These are phyloP conservation scores for Hydrozoanthus tunicans DNA, from an alignment of 64 coral and sea anemone species.

Conservation along the genomic window DNA sequence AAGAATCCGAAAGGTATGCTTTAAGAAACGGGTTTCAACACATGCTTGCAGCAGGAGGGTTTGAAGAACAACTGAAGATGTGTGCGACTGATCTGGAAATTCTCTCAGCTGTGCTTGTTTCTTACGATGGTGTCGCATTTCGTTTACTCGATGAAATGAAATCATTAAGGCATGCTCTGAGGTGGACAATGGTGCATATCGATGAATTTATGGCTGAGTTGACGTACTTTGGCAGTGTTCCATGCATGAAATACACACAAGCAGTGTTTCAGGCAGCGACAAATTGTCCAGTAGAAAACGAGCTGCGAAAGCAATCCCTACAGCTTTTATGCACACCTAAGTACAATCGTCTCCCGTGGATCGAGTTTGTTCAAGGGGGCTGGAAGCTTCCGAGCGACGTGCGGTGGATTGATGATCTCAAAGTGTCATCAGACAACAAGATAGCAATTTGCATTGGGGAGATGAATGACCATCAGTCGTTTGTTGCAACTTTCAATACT, in stretches of 20 bases:
- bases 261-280: conserved; percentile 25
- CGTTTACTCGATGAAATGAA: neutral
- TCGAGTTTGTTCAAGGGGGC: neutral
- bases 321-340: conserved; percentile 34
- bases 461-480: neutral
- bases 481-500: conserved; percentile 34
- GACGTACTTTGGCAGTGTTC: neutral
- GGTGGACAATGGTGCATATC: neutral
- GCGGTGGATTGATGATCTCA: conserved; percentile 10
- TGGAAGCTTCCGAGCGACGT: conserved; percentile 39
- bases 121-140: neutral
- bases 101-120: conserved; percentile 6
- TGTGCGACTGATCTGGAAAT: neutral
- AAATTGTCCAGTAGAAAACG: conserved; percentile 1
- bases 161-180: neutral
- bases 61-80: conserved; percentile 3
- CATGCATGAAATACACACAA: neutral
- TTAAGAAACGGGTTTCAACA: conserved; percentile 27
- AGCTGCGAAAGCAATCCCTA: conserved; percentile 14
- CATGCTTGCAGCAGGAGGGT: conserved; percentile 23
- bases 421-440: conserved; percentile 13
- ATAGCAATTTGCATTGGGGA: conserved; percentile 31
- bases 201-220: conserved; percentile 33
- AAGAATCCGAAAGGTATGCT: conserved; percentile 32
- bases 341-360: conserved; percentile 40